Conservation (phyloP, 1,140 invertebrate genomes). For the Mactra quadrangularis region DNA sequence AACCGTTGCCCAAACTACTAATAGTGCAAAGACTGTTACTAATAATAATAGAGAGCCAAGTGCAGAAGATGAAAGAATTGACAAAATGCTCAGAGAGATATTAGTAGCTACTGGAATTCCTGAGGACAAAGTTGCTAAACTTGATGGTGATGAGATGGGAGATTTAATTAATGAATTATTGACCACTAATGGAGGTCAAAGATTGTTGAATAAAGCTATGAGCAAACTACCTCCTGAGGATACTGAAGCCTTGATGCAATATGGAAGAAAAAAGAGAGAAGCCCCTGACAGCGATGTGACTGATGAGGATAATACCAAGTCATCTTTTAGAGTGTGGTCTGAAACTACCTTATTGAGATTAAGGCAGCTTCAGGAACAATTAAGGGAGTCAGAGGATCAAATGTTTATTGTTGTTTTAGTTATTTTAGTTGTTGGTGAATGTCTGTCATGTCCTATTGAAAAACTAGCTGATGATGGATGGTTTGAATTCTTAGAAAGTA, state of each 20-base stretch:
- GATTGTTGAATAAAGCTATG: conserved; percentile 12
- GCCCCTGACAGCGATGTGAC: neutral
- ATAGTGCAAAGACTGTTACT: neutral
- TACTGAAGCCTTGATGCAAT: conserved; percentile 1
- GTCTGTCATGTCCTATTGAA: conserved; percentile 78
- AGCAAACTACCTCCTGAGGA: conserved; percentile 32
- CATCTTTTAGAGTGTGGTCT: neutral
- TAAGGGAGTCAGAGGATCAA: conserved; percentile 60
- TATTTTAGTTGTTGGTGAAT: conserved; percentile 76
- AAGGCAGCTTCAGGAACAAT: conserved; percentile 37
- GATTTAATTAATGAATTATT: conserved; percentile 29
- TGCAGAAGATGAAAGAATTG: neutral
- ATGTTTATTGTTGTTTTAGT: conserved; percentile 75
- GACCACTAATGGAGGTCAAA: neutral
- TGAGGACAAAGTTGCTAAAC: neutral
- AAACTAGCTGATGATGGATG: conserved; percentile 81
- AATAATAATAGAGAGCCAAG: neutral
- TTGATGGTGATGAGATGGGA: conserved; percentile 33
- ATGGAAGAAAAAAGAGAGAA: conserved; percentile 24
- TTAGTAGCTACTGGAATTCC: conserved; percentile 35
- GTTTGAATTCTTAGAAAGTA: conserved; percentile 81
- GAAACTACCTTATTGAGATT: neutral
- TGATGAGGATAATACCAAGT: neutral
- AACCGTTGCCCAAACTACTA: neutral
- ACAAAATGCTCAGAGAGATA: conserved; percentile 23